phyloP scores from a whole-genome alignment of 2,888 invertebrate species.

The Lathronympha strigana region DNA sequence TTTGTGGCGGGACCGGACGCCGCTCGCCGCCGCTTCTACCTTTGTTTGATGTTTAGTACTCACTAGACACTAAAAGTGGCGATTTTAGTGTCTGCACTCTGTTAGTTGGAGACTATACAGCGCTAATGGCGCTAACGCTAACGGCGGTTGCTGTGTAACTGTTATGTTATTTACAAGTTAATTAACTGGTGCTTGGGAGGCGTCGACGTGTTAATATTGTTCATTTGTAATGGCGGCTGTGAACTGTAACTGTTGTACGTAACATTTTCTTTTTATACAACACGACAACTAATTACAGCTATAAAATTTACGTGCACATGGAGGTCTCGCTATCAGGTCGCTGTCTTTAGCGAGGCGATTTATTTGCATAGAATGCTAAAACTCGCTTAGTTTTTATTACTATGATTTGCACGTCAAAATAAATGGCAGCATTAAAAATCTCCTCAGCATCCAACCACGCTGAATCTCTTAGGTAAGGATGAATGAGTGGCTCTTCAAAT shows the following conservation, averaged over 20 bases:
- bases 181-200: conserved; percentile 15
- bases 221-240: background rate
- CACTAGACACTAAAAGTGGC: conserved; percentile 72
- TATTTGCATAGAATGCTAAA: no score
- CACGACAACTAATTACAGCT: no score
- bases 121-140: conserved; percentile 50
- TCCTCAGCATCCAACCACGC: no score
- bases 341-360: no score
- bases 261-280: background rate
- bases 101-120: conserved; percentile 54
- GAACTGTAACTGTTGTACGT: background rate
- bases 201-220: background rate
- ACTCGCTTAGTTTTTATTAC: no score
- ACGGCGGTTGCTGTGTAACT: conserved; percentile 27
- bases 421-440: no score
- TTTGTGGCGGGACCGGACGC: conserved; percentile 80
- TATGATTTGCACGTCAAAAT: no score
- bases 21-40: conserved; percentile 73
- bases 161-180: conserved; percentile 30
- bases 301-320: no score
- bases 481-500: no score
- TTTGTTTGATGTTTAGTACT: conserved; percentile 80
- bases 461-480: no score
- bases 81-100: conserved; percentile 69
- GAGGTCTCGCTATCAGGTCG: no score